These are phyloP conservation scores for Platycheirus albimanus DNA, from an alignment of 2,888 invertebrate species.

Conservation along the genomic window DNA sequence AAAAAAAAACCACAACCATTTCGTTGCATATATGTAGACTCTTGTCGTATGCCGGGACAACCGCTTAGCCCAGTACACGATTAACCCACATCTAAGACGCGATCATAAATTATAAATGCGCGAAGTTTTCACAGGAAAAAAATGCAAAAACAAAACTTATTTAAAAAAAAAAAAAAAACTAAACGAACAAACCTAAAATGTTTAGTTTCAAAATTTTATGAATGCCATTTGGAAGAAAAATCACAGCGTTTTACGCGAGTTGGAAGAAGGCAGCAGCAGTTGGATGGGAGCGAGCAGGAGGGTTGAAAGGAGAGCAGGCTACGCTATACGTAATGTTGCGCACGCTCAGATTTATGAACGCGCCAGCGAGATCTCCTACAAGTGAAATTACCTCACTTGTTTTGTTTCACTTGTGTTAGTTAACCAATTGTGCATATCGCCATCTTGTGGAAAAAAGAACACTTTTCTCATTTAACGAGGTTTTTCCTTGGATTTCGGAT, in stretches of 20 bases:
- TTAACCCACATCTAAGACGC: slow-evolving; percentile 83
- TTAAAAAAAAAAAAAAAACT: slow-evolving; percentile 8
- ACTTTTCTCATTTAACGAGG: slow-evolving; percentile 34
- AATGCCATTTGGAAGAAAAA: slow-evolving; percentile 43
- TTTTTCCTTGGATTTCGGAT: slow-evolving; percentile 50
- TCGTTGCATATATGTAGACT: slow-evolving; percentile 55
- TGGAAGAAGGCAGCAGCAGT: neutral
- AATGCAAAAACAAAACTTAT: slow-evolving; percentile 13
- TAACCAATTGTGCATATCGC: slow-evolving; percentile 31
- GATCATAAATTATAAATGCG: slow-evolving; percentile 81
- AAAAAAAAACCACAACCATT: slow-evolving; percentile 38
- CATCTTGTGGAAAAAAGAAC: slow-evolving; percentile 41
- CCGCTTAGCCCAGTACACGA: slow-evolving; percentile 82
- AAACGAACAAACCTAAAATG: slow-evolving; percentile 26
- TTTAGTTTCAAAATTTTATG: slow-evolving; percentile 64
- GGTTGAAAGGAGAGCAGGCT: slow-evolving; percentile 20
- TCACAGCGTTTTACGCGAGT: slow-evolving; percentile 13
- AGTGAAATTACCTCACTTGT: slow-evolving; percentile 61
- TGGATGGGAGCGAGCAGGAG: no score
- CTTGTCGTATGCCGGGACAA: slow-evolving; percentile 53
- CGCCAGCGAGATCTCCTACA: slow-evolving; percentile 47
- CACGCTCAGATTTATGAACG: slow-evolving; percentile 70
- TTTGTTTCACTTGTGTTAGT: slow-evolving; percentile 45
- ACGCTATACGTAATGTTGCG: slow-evolving; percentile 47
- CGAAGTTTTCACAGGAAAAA: slow-evolving; percentile 36